These are phyloP conservation scores for Plumapathes pennacea DNA, from an alignment of 92 coral and sea anemone genomes.

Conservation along the genomic window DNA sequence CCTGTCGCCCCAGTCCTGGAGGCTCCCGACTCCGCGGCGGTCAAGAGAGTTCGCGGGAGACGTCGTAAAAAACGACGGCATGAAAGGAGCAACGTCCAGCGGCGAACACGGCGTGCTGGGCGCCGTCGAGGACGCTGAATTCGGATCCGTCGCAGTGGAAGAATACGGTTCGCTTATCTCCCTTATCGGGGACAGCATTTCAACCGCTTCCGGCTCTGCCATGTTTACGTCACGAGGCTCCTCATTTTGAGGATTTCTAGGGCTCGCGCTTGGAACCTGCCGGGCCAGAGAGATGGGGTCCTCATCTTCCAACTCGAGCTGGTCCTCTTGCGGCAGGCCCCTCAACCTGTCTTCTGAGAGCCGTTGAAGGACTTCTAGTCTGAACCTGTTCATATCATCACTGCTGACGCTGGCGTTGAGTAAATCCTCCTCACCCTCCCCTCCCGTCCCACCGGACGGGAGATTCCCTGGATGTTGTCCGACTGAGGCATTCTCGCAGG, in stretches of 20 bases:
- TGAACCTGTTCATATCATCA: slow-evolving; percentile 80
- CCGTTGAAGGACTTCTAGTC: slow-evolving; percentile 78
- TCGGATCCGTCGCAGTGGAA: slow-evolving; percentile 48
- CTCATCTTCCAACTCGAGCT: slow-evolving; percentile 39
- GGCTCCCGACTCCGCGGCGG: slow-evolving; percentile 32
- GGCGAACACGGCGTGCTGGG: slow-evolving; percentile 89
- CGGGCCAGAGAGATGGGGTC: slow-evolving; percentile 38
- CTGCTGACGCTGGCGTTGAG: slow-evolving; percentile 80
- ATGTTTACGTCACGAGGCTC: slow-evolving; percentile 20
- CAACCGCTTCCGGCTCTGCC: slow-evolving; percentile 31
- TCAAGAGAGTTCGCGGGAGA: slow-evolving; percentile 80
- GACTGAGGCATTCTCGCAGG: no score
- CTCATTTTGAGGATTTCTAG: slow-evolving; percentile 8
- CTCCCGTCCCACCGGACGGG: not conserved
- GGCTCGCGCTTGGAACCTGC: slow-evolving; percentile 8
- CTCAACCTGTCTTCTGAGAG: slow-evolving; percentile 60
- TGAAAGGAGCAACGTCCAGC: slow-evolving; percentile 78
- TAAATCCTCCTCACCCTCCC: slow-evolving; percentile 52
- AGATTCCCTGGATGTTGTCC: no score
- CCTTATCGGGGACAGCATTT: slow-evolving; percentile 73
- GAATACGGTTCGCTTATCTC: slow-evolving; percentile 66
- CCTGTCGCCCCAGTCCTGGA: slow-evolving; percentile 13
- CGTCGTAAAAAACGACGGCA: slow-evolving; percentile 76
- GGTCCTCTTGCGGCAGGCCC: slow-evolving; percentile 34
- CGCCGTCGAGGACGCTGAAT: slow-evolving; percentile 71